These are phyloP conservation scores for Austrolebias charrua DNA, from an alignment of 2,797 vertebrate species.

Conservation along the genomic window DNA sequence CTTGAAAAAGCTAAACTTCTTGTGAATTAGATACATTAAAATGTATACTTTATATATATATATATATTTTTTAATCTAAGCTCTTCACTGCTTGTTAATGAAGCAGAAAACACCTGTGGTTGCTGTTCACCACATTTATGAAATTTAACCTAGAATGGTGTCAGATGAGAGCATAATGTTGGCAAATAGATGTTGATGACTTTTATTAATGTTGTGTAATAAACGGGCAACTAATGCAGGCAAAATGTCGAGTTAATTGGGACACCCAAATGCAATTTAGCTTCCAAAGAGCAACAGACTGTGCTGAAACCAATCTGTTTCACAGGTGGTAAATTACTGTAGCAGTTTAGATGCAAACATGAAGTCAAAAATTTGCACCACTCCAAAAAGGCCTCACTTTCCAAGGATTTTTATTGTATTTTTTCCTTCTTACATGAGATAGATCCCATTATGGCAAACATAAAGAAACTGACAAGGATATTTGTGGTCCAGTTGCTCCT, in stretches of 20 bases:
- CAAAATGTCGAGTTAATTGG: neutral
- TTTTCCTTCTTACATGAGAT: constrained; percentile 2
- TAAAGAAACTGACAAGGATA: constrained; percentile 21
- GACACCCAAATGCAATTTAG: constrained; percentile 26
- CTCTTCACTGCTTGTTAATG: neutral
- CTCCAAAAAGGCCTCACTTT: constrained; percentile 18
- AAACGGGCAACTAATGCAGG: constrained; percentile 3
- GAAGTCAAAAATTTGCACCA: constrained; percentile 47
- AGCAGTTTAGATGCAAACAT: constrained; percentile 34
- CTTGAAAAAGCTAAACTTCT: too few species aligned
- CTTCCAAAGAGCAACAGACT: constrained; percentile 9
- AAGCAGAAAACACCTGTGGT: fast-evolving
- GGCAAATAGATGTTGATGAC: neutral
- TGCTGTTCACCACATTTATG: neutral
- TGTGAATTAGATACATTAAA: too few species aligned
- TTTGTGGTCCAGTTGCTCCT: constrained; percentile 27
- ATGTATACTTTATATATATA: too few species aligned
- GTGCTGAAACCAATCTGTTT: constrained; percentile 34
- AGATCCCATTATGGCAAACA: constrained; percentile 11
- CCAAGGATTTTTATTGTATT: constrained; percentile 21
- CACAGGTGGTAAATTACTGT: constrained; percentile 37
- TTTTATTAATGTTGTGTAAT: neutral
- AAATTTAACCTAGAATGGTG: neutral
- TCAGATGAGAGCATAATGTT: neutral
- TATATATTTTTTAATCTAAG: too few species aligned